Evolutionary conservation across 2,797 vertebrate genomes (phyloP), one percentile per base, ranked within the genome.

Genomic region (Botia kubotai): DNA sequence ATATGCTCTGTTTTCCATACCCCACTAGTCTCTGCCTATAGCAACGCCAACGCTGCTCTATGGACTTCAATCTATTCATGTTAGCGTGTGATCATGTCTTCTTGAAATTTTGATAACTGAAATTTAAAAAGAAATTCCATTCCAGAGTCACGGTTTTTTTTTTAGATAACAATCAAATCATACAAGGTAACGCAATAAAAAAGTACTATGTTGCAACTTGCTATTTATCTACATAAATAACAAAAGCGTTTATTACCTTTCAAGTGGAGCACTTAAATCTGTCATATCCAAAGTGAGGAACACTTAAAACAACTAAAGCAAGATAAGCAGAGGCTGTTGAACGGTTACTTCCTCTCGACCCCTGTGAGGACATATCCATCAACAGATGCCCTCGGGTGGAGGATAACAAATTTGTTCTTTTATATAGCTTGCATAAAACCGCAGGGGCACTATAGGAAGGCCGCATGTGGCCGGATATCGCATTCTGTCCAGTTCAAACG

Each of bases 391-490:
- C 92, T 88, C 88, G 88, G 92, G 91, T 92, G 91, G 89, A 88
- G 88, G 89, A 90, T 90, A 92, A 93, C 92, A 93, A 91, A 93
- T 94, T 92, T 93, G 93, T 92, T 88, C 90, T 83, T 91, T 90
- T 90, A 74, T 86, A 75, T 72, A 86, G 85, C 90, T 94, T 93
- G 92, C 91, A 88, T 91, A 91, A 93, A 90, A 92, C 89, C 86
- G 87, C 87, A 60, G 88, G 91, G 90, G 90, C 36, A 81, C 89
- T 83, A 84, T 83, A 82, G 57, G 76, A 86, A 72, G 71, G 12
- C 82, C 62, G 84, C 81, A 87, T 89, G 80, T 83, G 81, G 70
- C 80, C 68, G 84, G 89, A 86, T 90, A 90, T 89, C 55, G 84
- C 84, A 82, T 85, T 86, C 89, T 88, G 70, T 85, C 80, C 84